These are phyloP conservation scores for Sinonovacula constricta DNA, from an alignment of 1,140 invertebrate species.

Conservation along the genomic window DNA sequence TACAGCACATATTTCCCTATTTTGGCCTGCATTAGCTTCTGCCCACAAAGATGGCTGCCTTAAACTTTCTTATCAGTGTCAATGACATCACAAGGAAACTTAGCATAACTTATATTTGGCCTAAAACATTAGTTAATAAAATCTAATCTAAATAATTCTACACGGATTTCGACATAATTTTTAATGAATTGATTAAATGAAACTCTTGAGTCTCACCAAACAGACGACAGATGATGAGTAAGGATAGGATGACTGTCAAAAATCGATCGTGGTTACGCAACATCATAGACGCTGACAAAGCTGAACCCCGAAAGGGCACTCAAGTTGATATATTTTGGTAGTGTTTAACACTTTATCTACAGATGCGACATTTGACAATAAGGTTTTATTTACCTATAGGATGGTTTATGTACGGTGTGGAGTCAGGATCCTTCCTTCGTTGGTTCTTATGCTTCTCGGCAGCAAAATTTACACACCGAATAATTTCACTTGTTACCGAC, in stretches of 20 bases:
- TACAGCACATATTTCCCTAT: too few relatives aligned
- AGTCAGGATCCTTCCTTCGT: conserved; percentile 34
- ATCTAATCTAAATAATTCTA: too few relatives aligned
- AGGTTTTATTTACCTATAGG: conserved; percentile 34
- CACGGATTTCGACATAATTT: too few relatives aligned
- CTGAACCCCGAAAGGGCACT: not conserved
- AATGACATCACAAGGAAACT: too few relatives aligned
- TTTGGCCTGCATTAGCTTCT: too few relatives aligned
- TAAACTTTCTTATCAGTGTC: too few relatives aligned
- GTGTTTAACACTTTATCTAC: too few relatives aligned
- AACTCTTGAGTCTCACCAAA: not conserved
- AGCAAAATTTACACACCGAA: conserved; percentile 50
- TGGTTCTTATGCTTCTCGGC: conserved; percentile 47
- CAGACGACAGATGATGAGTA: not conserved
- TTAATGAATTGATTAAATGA: too few relatives aligned
- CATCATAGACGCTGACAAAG: not conserved
- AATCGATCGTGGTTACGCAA: too few relatives aligned
- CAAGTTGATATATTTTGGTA: not conserved
- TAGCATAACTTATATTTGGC: too few relatives aligned
- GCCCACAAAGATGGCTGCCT: too few relatives aligned
- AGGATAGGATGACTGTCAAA: not conserved
- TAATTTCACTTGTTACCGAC: conserved; percentile 8
- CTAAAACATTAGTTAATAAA: too few relatives aligned
- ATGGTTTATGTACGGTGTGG: conserved; percentile 50
- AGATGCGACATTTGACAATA: not conserved